These are phyloP conservation scores for Esox masquinongy DNA, from an alignment of 2,797 vertebrate genomes.

Conservation along the genomic window DNA sequence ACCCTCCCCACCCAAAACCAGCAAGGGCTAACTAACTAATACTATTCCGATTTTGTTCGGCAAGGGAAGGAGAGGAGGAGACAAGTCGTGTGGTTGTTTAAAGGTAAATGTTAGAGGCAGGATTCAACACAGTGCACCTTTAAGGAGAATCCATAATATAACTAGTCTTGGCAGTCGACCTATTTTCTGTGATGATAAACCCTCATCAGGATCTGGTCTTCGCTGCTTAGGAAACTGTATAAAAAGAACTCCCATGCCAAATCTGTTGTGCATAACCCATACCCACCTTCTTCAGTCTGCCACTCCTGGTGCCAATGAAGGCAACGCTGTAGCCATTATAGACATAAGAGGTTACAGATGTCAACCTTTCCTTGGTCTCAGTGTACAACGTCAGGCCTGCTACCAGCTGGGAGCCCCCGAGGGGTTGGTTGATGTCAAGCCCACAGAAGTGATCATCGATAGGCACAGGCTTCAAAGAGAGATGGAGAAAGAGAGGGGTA, in stretches of 20 bases:
- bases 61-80: too few species aligned
- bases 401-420: slow-evolving; percentile 89
- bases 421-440: slow-evolving; percentile 93
- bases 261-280: not conserved
- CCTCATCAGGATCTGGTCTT: not conserved
- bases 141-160: too few species aligned
- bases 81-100: too few species aligned
- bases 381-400: slow-evolving; percentile 84
- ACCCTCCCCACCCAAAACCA: too few species aligned
- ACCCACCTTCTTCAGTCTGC: slow-evolving; percentile 92
- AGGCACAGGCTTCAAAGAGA: slow-evolving; percentile 84
- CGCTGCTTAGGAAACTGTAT: not conserved
- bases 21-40: too few species aligned
- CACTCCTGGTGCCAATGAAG: slow-evolving; percentile 89
- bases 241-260: not conserved
- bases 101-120: too few species aligned
- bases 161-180: too few species aligned
- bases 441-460: slow-evolving; percentile 97
- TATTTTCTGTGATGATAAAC: not conserved
- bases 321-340: slow-evolving; percentile 91
- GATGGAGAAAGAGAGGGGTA: not conserved
- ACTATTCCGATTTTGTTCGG: too few species aligned
- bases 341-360: slow-evolving; percentile 89
- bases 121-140: too few species aligned
- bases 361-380: slow-evolving; percentile 87